Percentiles rank a stretch among this genome's conserved stretches.
These are phyloP conservation scores for Reinhardtius hippoglossoides DNA, from an alignment of 2,113 vertebrate genomes.

Conservation along the genomic window DNA sequence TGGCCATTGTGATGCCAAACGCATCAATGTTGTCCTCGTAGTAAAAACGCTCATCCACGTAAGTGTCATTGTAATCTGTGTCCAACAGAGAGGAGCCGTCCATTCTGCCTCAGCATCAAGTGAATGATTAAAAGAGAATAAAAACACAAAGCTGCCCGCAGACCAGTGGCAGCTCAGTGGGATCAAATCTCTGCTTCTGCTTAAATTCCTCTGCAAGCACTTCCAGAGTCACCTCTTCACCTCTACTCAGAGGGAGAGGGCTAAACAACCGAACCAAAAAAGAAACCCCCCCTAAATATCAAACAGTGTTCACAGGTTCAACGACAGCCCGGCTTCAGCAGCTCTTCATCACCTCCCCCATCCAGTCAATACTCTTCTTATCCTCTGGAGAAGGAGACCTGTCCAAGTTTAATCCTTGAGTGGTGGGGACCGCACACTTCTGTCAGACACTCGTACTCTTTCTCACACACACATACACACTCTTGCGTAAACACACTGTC, in stretches of 20 bases:
- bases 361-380: constrained; percentile 2
- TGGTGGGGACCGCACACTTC: constrained; percentile 3
- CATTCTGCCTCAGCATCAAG: constrained; percentile 45
- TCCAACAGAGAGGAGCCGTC: constrained; percentile 21
- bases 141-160: neutral
- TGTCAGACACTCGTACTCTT: constrained; percentile 2
- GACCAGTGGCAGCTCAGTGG: neutral
- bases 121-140: neutral
- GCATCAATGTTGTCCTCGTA: constrained; percentile 11
- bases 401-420: constrained; percentile 30
- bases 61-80: constrained; percentile 48
- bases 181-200: neutral
- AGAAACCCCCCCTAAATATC: constrained; percentile 16
- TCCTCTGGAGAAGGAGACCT: neutral
- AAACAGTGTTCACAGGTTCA: constrained; percentile 23
- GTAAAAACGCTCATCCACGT: constrained; percentile 34
- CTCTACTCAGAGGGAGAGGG: neutral
- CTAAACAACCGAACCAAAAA: constrained; percentile 26
- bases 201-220: constrained; percentile 16
- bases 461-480: constrained; percentile 2
- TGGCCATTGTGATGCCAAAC: constrained; percentile 70
- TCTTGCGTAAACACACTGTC: constrained; percentile 27
- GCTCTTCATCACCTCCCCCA: constrained; percentile 1
- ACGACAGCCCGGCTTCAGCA: constrained; percentile 12
- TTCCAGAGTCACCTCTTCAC: constrained; percentile 7